These are phyloP conservation scores for Tipula unca DNA, from an alignment of 2,888 invertebrate species.

Conservation along the genomic window DNA sequence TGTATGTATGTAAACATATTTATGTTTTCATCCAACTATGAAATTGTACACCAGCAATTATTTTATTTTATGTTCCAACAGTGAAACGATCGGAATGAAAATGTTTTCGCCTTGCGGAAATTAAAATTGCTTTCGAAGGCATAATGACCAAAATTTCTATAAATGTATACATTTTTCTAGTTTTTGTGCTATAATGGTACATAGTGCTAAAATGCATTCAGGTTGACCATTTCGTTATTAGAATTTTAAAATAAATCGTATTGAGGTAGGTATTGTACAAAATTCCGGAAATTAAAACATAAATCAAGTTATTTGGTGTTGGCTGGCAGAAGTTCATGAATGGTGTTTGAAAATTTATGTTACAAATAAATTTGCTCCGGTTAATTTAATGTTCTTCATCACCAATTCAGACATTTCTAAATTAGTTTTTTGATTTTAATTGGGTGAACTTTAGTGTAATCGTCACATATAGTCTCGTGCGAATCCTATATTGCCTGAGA, in stretches of 20 bases:
- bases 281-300: slow-evolving; percentile 8
- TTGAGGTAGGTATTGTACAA: neutral
- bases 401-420: too few species aligned
- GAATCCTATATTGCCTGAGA: too few species aligned
- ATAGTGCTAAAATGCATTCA: neutral
- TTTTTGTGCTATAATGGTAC: neutral
- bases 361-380: neutral
- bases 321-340: neutral
- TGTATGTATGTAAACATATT: neutral
- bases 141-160: neutral
- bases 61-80: neutral
- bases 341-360: neutral
- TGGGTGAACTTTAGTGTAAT: too few species aligned
- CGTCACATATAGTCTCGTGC: too few species aligned
- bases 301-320: neutral
- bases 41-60: neutral
- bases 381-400: too few species aligned
- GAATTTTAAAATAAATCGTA: neutral
- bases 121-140: neutral
- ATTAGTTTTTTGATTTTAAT: too few species aligned
- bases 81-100: neutral
- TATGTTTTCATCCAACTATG: neutral
- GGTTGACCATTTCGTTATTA: too few species aligned
- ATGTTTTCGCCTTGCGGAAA: neutral
- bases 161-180: neutral